Evolutionary conservation across 2,797 vertebrate genomes (phyloP), one percentile per base, ranked within the genome.

Genomic region (Pipistrellus kuhlii): DNA sequence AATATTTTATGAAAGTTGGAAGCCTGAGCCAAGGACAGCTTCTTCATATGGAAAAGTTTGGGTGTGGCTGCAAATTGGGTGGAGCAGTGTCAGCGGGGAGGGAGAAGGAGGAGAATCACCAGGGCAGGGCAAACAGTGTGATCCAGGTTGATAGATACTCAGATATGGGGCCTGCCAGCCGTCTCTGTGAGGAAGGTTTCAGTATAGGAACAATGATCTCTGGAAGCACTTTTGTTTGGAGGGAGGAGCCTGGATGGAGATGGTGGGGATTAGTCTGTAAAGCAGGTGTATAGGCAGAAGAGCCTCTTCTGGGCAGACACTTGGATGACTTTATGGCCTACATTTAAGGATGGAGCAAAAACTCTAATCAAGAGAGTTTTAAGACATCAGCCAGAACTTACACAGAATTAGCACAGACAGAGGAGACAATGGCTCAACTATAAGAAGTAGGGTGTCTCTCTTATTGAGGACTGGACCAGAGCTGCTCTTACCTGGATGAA

Each of bases 231-330:
- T 62, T 62, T 30, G 12, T 30, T 27, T 62, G 59, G 27, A 62
- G 13, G 59, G 13, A 62, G 27, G 1, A 23, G 10, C 25, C 48
- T 66, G 1, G 0, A n/a, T 83, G 80, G 38, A 55, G 30, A 8
- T 15, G 0, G 0, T 38, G 25, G 32, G 35, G 8, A 8, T 41
- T 23, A 38, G 10, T 35, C 21, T 0, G 6, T 3, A 80, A 7
- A 73, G 35, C 23, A 30, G 30, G 11, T 1, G 8, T 44, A 57
- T 11, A 8, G 15, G 55, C 27, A 10, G 25, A n/a, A 46, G 51
- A 85, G 23, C 25, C 35, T 35, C 1, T 0, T 8, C 59, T 18
- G n/a, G 11, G 30, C 17, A 57, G 12, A 44, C 20, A 44, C 41
- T 71, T 0, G 1, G 48, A 9, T 20, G 76, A n/a, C 78, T 73